phyloP scores from a whole-genome alignment of 1,140 invertebrate genomes.

The Aphaenogaster ashmeadi region DNA sequence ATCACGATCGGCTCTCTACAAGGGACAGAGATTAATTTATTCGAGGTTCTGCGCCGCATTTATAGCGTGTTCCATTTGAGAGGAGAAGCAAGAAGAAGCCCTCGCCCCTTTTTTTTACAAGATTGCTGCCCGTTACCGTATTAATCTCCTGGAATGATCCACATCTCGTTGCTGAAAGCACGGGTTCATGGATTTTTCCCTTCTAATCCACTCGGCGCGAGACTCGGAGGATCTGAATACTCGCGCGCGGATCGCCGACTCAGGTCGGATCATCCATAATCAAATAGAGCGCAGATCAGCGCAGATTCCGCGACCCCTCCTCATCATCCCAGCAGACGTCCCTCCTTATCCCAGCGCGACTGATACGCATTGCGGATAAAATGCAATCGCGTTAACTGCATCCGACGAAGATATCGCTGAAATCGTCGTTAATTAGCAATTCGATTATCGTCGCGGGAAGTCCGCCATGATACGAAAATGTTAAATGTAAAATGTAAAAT shows the following conservation, averaged over 20 bases:
- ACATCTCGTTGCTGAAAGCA: constrained; percentile 59
- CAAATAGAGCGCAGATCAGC: constrained; percentile 72
- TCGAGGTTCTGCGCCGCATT: not conserved
- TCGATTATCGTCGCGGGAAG: not conserved
- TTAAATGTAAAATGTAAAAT: no score
- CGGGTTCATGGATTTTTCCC: constrained; percentile 63
- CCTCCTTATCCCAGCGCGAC: not conserved
- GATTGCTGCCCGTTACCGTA: constrained; percentile 42
- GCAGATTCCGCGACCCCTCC: constrained; percentile 48
- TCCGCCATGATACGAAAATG: not conserved
- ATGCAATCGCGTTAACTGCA: not conserved
- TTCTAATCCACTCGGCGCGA: constrained; percentile 53
- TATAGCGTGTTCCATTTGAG: constrained; percentile 8
- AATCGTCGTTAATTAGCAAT: constrained; percentile 27
- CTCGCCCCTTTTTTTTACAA: constrained; percentile 2
- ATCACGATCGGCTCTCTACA: not conserved
- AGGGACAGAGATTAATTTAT: constrained; percentile 3
- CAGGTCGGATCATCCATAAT: constrained; percentile 70
- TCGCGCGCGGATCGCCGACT: constrained; percentile 63
- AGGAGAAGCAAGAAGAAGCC: constrained; percentile 4
- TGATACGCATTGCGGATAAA: constrained; percentile 22
- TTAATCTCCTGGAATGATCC: constrained; percentile 58
- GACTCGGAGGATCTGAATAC: constrained; percentile 28
- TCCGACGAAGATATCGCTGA: not conserved
- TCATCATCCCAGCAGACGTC: not conserved